Conservation (phyloP, 2,113 vertebrate genomes). For the Tenrec ecaudatus region DNA sequence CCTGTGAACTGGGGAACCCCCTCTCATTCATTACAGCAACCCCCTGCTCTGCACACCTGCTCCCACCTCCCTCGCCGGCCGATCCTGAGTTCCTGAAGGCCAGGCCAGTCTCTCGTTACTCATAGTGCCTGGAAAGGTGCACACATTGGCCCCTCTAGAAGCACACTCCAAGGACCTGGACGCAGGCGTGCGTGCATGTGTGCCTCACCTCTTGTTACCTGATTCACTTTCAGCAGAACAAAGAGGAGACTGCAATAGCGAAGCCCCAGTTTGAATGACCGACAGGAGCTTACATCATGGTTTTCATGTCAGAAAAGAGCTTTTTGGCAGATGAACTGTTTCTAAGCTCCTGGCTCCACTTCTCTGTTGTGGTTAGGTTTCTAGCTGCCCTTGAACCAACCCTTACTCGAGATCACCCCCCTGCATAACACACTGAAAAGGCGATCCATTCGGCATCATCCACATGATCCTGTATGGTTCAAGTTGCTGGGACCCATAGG, state of each 20-base stretch:
- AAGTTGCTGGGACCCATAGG: background rate
- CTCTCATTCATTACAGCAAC: background rate
- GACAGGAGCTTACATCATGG: background rate
- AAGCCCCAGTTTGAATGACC: background rate
- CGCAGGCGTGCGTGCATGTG: accelerated
- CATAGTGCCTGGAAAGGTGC: background rate
- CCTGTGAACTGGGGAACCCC: accelerated
- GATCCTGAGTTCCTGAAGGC: accelerated
- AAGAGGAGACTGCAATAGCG: accelerated
- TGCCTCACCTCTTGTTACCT: background rate
- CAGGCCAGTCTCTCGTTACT: background rate
- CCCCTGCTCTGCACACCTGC: background rate
- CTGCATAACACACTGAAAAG: background rate
- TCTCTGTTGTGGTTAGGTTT: background rate
- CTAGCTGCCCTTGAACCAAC: background rate
- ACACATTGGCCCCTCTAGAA: accelerated
- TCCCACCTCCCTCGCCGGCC: accelerated
- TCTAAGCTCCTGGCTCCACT: accelerated
- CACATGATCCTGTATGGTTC: background rate
- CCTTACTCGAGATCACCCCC: background rate
- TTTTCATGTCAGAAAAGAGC: background rate
- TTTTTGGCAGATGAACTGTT: background rate
- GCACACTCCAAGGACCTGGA: background rate
- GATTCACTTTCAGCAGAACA: too few species aligned
- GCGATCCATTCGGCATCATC: background rate